Evolutionary conservation across 2,113 vertebrate species (phyloP).

Genomic region (Prunella fulvescens): DNA sequence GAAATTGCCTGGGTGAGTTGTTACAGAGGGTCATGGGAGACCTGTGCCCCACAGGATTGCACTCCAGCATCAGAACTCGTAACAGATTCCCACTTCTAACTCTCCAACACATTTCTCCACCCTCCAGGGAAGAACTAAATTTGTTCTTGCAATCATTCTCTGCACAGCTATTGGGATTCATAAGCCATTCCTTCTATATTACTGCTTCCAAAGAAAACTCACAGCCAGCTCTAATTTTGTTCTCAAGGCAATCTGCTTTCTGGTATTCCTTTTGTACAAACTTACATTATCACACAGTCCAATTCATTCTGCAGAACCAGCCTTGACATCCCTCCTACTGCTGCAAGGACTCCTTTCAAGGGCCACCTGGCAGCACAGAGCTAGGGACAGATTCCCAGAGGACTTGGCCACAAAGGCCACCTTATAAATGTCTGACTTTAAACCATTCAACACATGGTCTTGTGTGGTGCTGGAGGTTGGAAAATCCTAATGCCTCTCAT

Average conservation of each 20-base stretch:
- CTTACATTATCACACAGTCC: background rate
- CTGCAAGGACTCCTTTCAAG: background rate
- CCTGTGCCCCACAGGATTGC: background rate
- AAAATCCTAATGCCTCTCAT: background rate
- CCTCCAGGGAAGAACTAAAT: background rate
- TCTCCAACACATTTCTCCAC: background rate
- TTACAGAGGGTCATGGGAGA: background rate
- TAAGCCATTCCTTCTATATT: background rate
- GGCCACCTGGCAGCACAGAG: background rate
- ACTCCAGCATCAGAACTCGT: background rate
- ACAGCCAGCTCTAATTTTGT: background rate
- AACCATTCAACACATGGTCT: background rate
- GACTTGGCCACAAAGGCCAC: background rate
- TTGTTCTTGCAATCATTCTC: background rate
- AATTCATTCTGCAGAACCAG: background rate
- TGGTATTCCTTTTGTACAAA: background rate
- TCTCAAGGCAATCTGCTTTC: background rate
- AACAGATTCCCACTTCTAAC: background rate
- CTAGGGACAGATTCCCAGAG: background rate
- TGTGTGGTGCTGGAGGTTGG: background rate
- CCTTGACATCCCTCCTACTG: background rate
- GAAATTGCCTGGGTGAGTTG: background rate
- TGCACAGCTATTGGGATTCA: background rate
- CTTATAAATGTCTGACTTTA: background rate
- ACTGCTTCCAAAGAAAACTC: background rate